These are phyloP conservation scores for Brachionus calyciflorus DNA, from an alignment of 1,140 invertebrate species.

Conservation along the genomic window DNA sequence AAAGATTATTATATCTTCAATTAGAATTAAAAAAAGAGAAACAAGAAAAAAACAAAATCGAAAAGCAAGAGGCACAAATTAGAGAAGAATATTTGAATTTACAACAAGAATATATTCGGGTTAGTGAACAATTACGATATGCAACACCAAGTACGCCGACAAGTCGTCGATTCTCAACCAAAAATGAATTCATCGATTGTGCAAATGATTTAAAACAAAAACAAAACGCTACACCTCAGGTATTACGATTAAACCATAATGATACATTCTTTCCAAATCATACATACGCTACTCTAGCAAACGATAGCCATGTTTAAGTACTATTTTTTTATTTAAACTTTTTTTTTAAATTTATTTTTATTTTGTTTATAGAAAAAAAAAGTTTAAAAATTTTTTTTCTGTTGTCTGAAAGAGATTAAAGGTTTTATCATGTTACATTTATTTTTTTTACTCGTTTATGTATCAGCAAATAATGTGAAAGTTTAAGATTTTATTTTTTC, in stretches of 20 bases:
- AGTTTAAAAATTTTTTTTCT: too few relatives aligned
- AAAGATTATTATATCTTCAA: slow-evolving; percentile 53
- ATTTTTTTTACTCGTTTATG: too few relatives aligned
- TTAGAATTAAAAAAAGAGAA: slow-evolving; percentile 55
- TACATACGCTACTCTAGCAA: slow-evolving; percentile 13
- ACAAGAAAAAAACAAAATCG: slow-evolving; percentile 32
- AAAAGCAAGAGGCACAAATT: slow-evolving; percentile 27
- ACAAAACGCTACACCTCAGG: slow-evolving; percentile 10
- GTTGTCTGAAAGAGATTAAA: too few relatives aligned
- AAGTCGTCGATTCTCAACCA: slow-evolving; percentile 8
- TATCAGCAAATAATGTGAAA: too few relatives aligned
- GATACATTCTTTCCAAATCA: slow-evolving; percentile 36
- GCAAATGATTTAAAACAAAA: background rate
- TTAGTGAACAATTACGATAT: background rate
- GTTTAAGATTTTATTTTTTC: too few relatives aligned
- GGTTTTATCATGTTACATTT: too few relatives aligned
- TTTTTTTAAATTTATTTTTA: background rate
- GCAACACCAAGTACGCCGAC: background rate
- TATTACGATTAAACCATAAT: slow-evolving; percentile 13
- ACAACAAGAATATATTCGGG: slow-evolving; percentile 8
- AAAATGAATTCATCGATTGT: slow-evolving; percentile 33
- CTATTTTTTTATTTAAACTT: slow-evolving; percentile 22
- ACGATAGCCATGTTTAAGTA: slow-evolving; percentile 40
- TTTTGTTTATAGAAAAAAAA: slow-evolving; percentile 15
- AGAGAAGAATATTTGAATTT: slow-evolving; percentile 33